Evolutionary conservation across 2,888 invertebrate species (phyloP).

Genomic region (Invenusta paracnida): DNA sequence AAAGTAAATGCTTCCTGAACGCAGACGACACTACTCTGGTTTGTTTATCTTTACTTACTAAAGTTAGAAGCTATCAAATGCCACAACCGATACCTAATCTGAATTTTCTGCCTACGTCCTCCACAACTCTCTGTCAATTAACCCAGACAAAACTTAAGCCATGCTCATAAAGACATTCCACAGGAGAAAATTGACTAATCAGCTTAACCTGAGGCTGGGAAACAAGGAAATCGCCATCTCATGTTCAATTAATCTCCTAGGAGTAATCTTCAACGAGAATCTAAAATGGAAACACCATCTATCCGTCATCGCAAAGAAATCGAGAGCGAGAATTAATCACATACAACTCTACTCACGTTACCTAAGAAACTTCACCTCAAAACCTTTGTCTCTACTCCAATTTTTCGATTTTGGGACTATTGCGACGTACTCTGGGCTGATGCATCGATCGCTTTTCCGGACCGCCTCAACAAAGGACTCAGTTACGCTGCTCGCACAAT

Average conservation of each 20-base stretch:
- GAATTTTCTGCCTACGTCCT: neutral
- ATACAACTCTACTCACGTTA: neutral
- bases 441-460: neutral
- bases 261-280: neutral
- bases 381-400: neutral
- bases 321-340: constrained; percentile 12
- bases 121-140: neutral
- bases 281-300: constrained; percentile 8
- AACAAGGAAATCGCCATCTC: neutral
- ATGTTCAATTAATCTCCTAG: neutral
- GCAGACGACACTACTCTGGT: too few relatives aligned
- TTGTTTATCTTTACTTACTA: too few relatives aligned
- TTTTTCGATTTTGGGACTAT: neutral
- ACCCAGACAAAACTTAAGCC: constrained; percentile 5
- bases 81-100: neutral
- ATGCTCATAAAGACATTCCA: neutral
- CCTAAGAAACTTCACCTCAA: neutral
- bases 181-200: neutral
- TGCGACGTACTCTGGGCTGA: neutral
- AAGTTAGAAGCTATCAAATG: neutral
- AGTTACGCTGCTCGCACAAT: constrained; percentile 5
- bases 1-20: neutral
- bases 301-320: neutral
- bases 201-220: neutral
- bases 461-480: constrained; percentile 10